Conservation (phyloP, 1,140 invertebrate genomes). For the Conus ventricosus region DNA sequence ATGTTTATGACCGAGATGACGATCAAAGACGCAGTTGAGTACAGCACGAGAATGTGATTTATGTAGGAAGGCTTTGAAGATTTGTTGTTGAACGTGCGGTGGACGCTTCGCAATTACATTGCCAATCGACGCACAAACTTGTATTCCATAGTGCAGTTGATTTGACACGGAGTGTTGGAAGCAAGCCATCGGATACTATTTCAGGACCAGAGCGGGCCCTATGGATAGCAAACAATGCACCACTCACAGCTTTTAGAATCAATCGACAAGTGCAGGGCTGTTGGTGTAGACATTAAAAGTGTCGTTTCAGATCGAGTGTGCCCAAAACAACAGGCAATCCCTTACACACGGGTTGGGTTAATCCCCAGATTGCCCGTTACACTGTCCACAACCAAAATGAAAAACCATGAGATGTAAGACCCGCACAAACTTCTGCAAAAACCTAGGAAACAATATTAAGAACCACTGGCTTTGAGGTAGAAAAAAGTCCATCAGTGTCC, state of each 20-base stretch:
- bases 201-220: background rate
- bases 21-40: too few relatives aligned
- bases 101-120: too few relatives aligned
- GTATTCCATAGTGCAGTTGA: background rate
- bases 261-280: background rate
- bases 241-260: background rate
- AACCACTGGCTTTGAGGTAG: background rate
- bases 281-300: background rate
- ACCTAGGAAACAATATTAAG: background rate
- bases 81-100: too few relatives aligned
- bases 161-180: background rate
- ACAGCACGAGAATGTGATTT: too few relatives aligned
- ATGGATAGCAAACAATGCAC: background rate
- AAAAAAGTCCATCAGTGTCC: background rate
- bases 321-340: background rate
- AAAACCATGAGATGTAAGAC: background rate
- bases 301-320: background rate
- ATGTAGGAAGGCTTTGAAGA: too few relatives aligned
- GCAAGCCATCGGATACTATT: constrained; percentile 1
- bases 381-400: background rate
- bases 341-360: background rate
- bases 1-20: too few relatives aligned
- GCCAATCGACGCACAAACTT: background rate
- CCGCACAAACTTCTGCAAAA: constrained; percentile 5
- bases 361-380: background rate